A percentile compares a stretch with the other conserved stretches of the same genome.
Evolutionary conservation across 2,888 invertebrate genomes (phyloP).

Genomic region (Matsumyia berberina): DNA sequence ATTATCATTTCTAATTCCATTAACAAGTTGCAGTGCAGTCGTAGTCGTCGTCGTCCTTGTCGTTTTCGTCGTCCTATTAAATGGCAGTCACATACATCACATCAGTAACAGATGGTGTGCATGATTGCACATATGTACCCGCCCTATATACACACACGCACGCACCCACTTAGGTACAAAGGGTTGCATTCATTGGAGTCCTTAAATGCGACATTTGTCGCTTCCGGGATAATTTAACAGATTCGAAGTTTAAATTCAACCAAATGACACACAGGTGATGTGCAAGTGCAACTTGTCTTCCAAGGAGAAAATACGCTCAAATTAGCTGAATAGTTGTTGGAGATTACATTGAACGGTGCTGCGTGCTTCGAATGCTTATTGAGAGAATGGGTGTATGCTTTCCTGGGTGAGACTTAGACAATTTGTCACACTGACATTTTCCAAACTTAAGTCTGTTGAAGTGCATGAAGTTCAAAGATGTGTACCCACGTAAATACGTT

Average conservation of each 20-base stretch:
- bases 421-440: too few species aligned
- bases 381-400: too few species aligned
- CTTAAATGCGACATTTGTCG: conserved; percentile 45
- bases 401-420: too few species aligned
- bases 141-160: conserved; percentile 21
- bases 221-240: conserved; percentile 42
- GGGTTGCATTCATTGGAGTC: conserved; percentile 47
- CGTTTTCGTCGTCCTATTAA: background rate
- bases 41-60: conserved; percentile 20
- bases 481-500: too few species aligned
- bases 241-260: conserved; percentile 54
- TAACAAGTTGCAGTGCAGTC: conserved; percentile 73
- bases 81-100: conserved; percentile 73
- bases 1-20: conserved; percentile 76
- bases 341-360: background rate
- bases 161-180: conserved; percentile 14
- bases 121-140: conserved; percentile 29
- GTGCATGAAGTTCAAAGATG: too few species aligned
- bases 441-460: too few species aligned
- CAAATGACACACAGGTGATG: conserved; percentile 52
- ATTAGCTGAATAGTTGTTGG: conserved; percentile 22
- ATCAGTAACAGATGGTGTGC: conserved; percentile 69
- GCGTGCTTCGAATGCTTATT: background rate
- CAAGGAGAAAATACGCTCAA: conserved; percentile 20
- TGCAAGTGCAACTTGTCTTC: conserved; percentile 27